Percentiles rank a stretch among this genome's conserved stretches.
These are phyloP conservation scores for Reticulitermes lucifugus DNA, from an alignment of 2,888 invertebrate genomes.

Conservation along the genomic window DNA sequence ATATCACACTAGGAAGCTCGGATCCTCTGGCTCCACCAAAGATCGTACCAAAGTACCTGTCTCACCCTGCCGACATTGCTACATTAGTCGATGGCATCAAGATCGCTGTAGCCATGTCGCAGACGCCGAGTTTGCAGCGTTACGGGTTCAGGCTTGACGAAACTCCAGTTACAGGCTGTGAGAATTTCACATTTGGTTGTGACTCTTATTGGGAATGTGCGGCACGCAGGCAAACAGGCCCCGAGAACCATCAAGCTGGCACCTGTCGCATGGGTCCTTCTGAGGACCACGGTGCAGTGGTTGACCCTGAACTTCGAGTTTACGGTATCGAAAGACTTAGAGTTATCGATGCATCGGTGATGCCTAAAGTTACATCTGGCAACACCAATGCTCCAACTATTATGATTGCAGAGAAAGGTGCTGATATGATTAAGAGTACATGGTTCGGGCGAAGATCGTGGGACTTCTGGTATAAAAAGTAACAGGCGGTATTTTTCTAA, in stretches of 20 bases:
- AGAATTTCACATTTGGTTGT: slow-evolving; percentile 77
- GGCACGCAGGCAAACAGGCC: slow-evolving; percentile 69
- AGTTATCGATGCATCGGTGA: slow-evolving; percentile 70
- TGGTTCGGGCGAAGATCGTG: slow-evolving; percentile 60
- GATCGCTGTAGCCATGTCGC: slow-evolving; percentile 77
- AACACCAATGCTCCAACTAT: slow-evolving; percentile 70
- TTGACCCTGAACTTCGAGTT: slow-evolving; percentile 67
- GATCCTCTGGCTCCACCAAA: slow-evolving; percentile 86
- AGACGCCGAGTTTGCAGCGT: slow-evolving; percentile 72
- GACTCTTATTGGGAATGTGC: slow-evolving; percentile 74
- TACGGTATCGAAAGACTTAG: slow-evolving; percentile 66
- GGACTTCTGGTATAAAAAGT: slow-evolving; percentile 56
- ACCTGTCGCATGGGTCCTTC: slow-evolving; percentile 73
- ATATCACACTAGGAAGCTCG: slow-evolving; percentile 67
- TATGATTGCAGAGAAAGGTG: slow-evolving; percentile 71
- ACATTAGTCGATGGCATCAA: slow-evolving; percentile 86
- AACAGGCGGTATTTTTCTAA: not conserved
- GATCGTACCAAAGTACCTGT: slow-evolving; percentile 86
- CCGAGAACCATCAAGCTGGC: slow-evolving; percentile 75
- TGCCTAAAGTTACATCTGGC: slow-evolving; percentile 69
- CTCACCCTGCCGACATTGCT: slow-evolving; percentile 82
- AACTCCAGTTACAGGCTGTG: slow-evolving; percentile 80
- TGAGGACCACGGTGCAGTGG: slow-evolving; percentile 69
- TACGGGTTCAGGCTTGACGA: slow-evolving; percentile 80
- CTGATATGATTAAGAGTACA: slow-evolving; percentile 67